A percentile compares a stretch with the other conserved stretches of the same genome.
Conservation (phyloP, 1,140 invertebrate species). For the Archegozetes longisetosus region DNA sequence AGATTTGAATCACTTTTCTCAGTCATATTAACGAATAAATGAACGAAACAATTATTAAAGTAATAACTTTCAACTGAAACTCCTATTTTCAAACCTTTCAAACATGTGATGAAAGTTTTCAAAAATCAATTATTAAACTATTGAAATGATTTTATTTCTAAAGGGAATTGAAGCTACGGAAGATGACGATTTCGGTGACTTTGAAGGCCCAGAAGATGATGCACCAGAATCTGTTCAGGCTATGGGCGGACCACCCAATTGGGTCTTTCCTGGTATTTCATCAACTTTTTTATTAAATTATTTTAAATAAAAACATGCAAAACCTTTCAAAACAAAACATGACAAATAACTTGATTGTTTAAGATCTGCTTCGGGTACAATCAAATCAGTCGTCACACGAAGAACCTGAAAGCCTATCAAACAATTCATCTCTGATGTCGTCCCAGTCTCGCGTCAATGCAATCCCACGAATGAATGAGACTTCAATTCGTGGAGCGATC, state of each 20-base stretch:
- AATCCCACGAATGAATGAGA: neutral
- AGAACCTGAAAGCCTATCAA: neutral
- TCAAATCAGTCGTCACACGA: neutral
- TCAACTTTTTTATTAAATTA: no score
- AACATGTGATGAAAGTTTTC: neutral
- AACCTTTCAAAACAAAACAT: neutral
- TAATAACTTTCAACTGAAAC: no score
- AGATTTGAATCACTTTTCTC: no score
- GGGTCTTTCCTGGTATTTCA: conserved; percentile 4
- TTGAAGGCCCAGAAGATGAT: conserved; percentile 5
- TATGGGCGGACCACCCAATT: conserved; percentile 7
- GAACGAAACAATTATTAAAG: no score
- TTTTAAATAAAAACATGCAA: no score
- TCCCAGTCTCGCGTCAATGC: neutral
- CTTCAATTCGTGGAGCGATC: neutral
- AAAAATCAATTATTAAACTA: neutral
- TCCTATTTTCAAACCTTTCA: neutral
- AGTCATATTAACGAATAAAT: no score
- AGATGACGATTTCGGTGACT: conserved; percentile 13
- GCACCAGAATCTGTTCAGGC: conserved; percentile 10
- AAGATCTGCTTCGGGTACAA: neutral
- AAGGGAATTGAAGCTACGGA: conserved; percentile 3
- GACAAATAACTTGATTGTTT: neutral
- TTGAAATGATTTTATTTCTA: neutral
- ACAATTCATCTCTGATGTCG: neutral